phyloP scores from a whole-genome alignment of 2,888 invertebrate species.

The Caenorhabditis sp. region DNA sequence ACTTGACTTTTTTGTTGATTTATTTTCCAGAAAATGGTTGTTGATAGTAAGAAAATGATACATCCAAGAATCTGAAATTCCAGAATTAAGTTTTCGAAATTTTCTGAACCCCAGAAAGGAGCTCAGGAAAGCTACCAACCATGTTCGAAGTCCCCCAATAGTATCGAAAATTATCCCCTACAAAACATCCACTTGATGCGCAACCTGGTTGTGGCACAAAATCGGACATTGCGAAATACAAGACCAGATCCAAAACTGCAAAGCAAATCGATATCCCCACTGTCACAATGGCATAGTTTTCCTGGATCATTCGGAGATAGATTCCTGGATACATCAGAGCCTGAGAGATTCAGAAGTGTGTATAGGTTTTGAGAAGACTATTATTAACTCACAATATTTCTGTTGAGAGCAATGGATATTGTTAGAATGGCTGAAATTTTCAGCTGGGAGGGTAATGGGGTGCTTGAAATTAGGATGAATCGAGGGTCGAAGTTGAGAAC shows the following conservation, averaged over 20 bases:
- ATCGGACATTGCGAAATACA: constrained; percentile 20
- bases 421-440: constrained; percentile 22
- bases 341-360: constrained; percentile 1
- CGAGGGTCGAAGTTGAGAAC: constrained; percentile 21
- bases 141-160: constrained; percentile 38
- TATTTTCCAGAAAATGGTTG: background rate
- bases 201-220: constrained; percentile 12
- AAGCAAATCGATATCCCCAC: constrained; percentile 2
- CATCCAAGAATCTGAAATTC: constrained; percentile 1
- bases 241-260: constrained; percentile 9
- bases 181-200: constrained; percentile 31
- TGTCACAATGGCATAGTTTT: constrained; percentile 7
- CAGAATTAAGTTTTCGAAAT: no score
- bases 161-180: constrained; percentile 23
- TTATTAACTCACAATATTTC: constrained; percentile 20
- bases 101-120: no score
- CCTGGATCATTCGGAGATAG: constrained; percentile 16
- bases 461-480: constrained; percentile 15
- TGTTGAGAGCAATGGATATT: constrained; percentile 21
- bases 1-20: background rate
- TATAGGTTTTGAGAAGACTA: no score
- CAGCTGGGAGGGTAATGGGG: constrained; percentile 27
- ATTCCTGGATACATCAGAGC: constrained; percentile 12
- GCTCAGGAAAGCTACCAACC: constrained; percentile 1
- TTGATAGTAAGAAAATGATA: background rate